Conservation (phyloP, 2,888 invertebrate genomes). For the Nephrotoma appendiculata region DNA sequence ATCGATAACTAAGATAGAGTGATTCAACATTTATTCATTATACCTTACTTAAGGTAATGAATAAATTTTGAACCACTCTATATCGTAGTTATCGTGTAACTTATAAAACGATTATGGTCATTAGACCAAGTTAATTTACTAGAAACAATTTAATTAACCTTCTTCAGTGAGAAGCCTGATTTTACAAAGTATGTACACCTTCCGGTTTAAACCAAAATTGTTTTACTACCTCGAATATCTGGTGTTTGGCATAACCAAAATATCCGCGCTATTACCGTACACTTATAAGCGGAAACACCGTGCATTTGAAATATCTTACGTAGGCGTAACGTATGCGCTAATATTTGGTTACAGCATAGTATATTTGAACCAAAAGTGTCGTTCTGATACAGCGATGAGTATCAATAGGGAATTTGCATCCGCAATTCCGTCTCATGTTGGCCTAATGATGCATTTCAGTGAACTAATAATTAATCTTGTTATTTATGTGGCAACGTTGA, state of each 20-base stretch:
- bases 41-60: too few relatives aligned
- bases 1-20: too few relatives aligned
- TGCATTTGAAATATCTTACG: background rate
- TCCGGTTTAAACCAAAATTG: background rate
- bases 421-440: background rate
- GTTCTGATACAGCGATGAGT: background rate
- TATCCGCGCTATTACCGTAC: background rate
- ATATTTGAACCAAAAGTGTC: background rate
- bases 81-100: too few relatives aligned
- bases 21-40: too few relatives aligned
- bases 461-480: background rate
- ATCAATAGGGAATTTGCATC: background rate
- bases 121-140: too few relatives aligned
- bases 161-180: too few relatives aligned
- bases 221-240: background rate
- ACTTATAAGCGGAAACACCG: background rate
- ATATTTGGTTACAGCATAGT: background rate
- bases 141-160: too few relatives aligned
- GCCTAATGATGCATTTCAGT: background rate
- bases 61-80: too few relatives aligned
- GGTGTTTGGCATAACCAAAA: background rate
- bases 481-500: background rate
- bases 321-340: background rate
- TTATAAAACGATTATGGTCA: too few relatives aligned
- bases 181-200: too few relatives aligned